Evolutionary conservation across 2,113 vertebrate genomes (phyloP), one percentile per base, ranked within the genome.

Genomic region (Heptranchias perlo): DNA sequence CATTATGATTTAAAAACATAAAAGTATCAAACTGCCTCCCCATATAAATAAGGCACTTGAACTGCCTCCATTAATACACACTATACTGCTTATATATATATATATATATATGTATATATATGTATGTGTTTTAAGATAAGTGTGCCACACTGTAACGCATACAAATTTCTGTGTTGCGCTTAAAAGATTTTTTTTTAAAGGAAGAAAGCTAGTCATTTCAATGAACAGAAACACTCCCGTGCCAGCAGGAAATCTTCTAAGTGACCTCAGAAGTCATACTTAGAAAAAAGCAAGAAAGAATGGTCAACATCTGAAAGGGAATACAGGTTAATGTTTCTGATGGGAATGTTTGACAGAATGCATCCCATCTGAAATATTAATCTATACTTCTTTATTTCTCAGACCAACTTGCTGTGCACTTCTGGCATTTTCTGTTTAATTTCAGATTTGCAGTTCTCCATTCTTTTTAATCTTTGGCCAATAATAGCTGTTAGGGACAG

Each of bases 1-100:
- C 44, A 73, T 69, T 73, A 39, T 69, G 64, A 95, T 52, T 93
- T 62, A 93, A 62, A 93, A 95, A 69, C 94, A 67, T 94, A 31
- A 73, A 62, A 39, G 4, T 62, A 93, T 62, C 54, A 39, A 61
- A 93, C 35, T 16, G 89, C 61, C 89, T n/a, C n/a, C 4, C 35
- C 52, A 93, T 47, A 52, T 47, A 52, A 14, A 31, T 49, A 95
- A 69, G 0, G 4, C 23, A 73, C 44, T 54, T 91, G 25, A 28
- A 6, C 44, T 35, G 21, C 23, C 31, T 94, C 39, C 92, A 44
- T 64, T 64, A 94, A 94, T 54, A 65, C 49, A 52, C 14, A 67
- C 23, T 25, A 69, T 49, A 62, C 58, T 92, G 87, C 25, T 61
- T 18, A 91, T 61, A 91, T 58, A 16, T 31, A 58, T 61, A 10